Evolutionary conservation across 2,888 invertebrate genomes (phyloP), one percentile per base, ranked within the genome.

Genomic region (Clostera curtula): DNA sequence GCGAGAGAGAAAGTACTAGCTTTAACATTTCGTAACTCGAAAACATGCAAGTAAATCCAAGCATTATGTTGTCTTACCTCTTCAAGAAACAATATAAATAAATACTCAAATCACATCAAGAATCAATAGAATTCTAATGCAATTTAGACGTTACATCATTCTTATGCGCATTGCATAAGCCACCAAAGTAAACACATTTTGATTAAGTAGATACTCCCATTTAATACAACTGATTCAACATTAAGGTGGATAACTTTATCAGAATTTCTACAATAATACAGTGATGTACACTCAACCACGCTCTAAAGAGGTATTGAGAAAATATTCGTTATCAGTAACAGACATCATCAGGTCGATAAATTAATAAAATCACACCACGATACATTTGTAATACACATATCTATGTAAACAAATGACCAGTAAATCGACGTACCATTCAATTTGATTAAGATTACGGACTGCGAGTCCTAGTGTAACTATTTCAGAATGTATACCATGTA

Each of bases 1-100:
- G 64, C 69, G 67, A 75, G 72, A 76, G 74, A 73, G 74, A 77
- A 77, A 77, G 75, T 73, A 69, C 52, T 25, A 45, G 35, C 40
- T 59, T 51, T 49, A 46, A 52, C 52, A 71, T 79, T 72, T 77
- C 72, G 70, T 76, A 76, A 80, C 56, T 39, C 43, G 59, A 59
- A 61, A 68, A 66, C 61, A 63, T 48, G 48, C 54, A 70, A 68
- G 60, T 68, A 68, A 68, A 67, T 58, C 49, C 43, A 58, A 56
- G 51, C 55, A 53, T 57, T 37, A 39, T 46, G 43, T 44, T 44
- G 32, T 40, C 43, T 39, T 43, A n/a, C n/a, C n/a, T n/a, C n/a
- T 20, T 35, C 29, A 31, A 44, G 40, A 31, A 33, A 40, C 45
- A 27, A 25, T 19, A 42, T 38, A 32, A 36, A 44, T 38, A 42